phyloP scores from a whole-genome alignment of 2,888 invertebrate species.

The Drosophila acutilabella region DNA sequence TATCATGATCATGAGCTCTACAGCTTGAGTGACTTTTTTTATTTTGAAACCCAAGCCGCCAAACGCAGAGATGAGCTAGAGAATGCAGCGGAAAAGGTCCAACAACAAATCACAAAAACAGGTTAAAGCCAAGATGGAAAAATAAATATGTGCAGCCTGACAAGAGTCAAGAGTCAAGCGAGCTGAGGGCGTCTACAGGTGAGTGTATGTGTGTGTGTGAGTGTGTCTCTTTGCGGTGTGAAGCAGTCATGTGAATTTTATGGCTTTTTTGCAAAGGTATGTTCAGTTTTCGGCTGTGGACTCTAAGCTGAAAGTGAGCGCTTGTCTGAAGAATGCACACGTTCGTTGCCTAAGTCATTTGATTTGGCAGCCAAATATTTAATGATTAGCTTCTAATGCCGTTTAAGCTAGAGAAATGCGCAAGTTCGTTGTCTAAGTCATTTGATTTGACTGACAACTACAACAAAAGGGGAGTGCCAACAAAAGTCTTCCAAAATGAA shows the following conservation, averaged over 20 bases:
- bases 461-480: neutral
- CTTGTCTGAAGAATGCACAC: constrained; percentile 35
- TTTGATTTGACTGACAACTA: constrained; percentile 31
- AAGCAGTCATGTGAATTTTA: constrained; percentile 71
- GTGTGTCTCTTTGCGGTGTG: constrained; percentile 42
- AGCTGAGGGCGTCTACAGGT: constrained; percentile 29
- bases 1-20: constrained; percentile 45
- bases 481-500: neutral
- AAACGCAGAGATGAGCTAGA: constrained; percentile 49
- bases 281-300: constrained; percentile 35
- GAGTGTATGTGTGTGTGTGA: constrained; percentile 12
- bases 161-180: constrained; percentile 72
- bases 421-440: constrained; percentile 49
- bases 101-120: constrained; percentile 50
- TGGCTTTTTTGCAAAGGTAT: constrained; percentile 49
- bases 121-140: constrained; percentile 58
- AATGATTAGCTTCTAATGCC: neutral
- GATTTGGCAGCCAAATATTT: constrained; percentile 13
- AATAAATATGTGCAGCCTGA: constrained; percentile 56
- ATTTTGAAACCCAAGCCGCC: constrained; percentile 56
- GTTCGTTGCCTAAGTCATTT: constrained; percentile 50
- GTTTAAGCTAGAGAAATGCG: constrained; percentile 19
- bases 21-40: constrained; percentile 41
- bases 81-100: constrained; percentile 64
- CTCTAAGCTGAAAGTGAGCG: constrained; percentile 54